Percentiles rank a stretch among this genome's conserved stretches.
phyloP scores from a whole-genome alignment of 2,888 invertebrate genomes.

The Cremastinae sp. region DNA sequence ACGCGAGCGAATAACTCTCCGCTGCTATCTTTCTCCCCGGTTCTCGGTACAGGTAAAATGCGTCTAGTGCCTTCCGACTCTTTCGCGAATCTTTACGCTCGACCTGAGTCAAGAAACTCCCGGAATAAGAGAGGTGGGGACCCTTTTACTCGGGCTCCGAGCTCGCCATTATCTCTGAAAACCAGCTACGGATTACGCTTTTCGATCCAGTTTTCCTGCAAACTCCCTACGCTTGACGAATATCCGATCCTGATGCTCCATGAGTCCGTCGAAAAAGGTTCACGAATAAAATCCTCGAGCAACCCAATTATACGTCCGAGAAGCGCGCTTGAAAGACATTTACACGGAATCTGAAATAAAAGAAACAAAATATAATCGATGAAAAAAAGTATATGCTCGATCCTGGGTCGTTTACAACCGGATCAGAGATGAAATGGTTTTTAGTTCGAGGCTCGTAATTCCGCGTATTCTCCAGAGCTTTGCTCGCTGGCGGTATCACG shows the following conservation, averaged over 20 bases:
- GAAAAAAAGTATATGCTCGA: too few species aligned
- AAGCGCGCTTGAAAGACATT: background rate
- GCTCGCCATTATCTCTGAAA: constrained; percentile 47
- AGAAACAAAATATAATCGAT: background rate
- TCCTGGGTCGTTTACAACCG: too few species aligned
- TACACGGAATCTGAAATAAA: background rate
- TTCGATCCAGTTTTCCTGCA: constrained; percentile 41
- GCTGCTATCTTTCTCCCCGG: background rate
- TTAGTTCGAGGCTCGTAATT: too few species aligned
- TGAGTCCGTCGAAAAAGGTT: background rate
- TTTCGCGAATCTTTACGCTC: constrained; percentile 56
- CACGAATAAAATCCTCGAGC: too few species aligned
- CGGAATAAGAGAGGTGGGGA: constrained; percentile 9
- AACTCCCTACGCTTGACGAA: constrained; percentile 26
- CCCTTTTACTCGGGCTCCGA: background rate
- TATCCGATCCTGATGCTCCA: background rate
- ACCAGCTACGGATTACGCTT: constrained; percentile 46
- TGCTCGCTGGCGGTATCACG: constrained; percentile 6
- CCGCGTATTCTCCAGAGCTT: background rate
- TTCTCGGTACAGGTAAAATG: constrained; percentile 16
- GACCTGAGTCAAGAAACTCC: constrained; percentile 38
- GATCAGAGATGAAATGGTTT: too few species aligned
- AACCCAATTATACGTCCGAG: background rate
- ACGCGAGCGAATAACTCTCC: constrained; percentile 34
- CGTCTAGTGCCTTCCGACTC: constrained; percentile 41